Evolutionary conservation across 2,888 invertebrate species (phyloP).

Genomic region (Eupithecia vulgata): DNA sequence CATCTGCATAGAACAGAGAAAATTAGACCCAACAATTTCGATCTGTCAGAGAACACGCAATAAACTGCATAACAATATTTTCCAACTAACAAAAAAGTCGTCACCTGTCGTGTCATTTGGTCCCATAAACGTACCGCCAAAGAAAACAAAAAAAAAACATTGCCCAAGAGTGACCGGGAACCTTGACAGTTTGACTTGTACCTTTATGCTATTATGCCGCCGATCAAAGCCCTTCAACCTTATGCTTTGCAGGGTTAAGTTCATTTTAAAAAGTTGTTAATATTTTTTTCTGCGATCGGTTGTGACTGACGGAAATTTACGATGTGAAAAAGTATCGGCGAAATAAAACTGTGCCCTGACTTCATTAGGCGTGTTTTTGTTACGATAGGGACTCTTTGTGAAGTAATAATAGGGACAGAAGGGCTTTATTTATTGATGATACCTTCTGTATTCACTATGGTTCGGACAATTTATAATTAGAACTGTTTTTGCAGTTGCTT

Average conservation of each 20-base stretch:
- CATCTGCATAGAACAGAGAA: constrained; percentile 72
- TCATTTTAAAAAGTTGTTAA: constrained; percentile 40
- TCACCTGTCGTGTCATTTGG: constrained; percentile 85
- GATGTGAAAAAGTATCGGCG: constrained; percentile 76
- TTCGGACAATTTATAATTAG: background rate
- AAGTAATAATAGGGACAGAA: constrained; percentile 62
- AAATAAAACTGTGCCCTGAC: constrained; percentile 75
- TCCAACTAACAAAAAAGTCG: constrained; percentile 68
- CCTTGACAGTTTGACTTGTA: constrained; percentile 65
- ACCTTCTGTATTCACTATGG: constrained; percentile 65
- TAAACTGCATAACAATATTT: constrained; percentile 82
- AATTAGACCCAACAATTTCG: constrained; percentile 70
- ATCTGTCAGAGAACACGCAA: constrained; percentile 68
- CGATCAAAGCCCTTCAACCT: constrained; percentile 29
- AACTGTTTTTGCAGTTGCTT: constrained; percentile 1
- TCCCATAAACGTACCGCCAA: constrained; percentile 80
- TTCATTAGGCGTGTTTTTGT: constrained; percentile 78
- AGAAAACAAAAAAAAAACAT: constrained; percentile 75
- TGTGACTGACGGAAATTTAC: constrained; percentile 82
- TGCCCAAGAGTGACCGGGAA: constrained; percentile 74
- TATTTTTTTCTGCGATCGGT: constrained; percentile 66
- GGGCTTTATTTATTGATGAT: constrained; percentile 60
- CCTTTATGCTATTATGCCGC: constrained; percentile 38
- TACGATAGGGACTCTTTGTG: constrained; percentile 61
- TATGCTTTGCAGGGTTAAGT: constrained; percentile 36